Percentiles rank a stretch among this genome's conserved stretches.
phyloP scores from a whole-genome alignment of 2,113 vertebrate species.

The Nanger granti region DNA sequence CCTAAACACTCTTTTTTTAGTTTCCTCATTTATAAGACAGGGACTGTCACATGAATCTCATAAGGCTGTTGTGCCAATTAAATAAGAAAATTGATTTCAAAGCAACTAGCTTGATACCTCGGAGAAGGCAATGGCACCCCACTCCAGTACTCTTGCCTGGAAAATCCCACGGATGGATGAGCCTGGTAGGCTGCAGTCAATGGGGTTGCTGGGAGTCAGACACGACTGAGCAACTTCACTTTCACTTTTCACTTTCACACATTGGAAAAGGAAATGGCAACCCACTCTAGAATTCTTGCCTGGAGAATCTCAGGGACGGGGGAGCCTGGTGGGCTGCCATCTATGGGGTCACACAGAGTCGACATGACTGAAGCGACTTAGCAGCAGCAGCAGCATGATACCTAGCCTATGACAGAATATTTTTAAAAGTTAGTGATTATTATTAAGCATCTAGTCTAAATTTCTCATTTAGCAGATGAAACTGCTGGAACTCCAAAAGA shows the following conservation, averaged over 20 bases:
- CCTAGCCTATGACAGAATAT: background rate
- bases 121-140: too few relatives aligned
- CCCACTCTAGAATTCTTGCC: too few relatives aligned
- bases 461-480: background rate
- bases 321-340: too few relatives aligned
- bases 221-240: too few relatives aligned
- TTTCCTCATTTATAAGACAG: background rate
- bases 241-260: too few relatives aligned
- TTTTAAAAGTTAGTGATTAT: background rate
- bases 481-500: background rate
- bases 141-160: too few relatives aligned
- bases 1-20: background rate
- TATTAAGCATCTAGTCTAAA: background rate
- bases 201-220: too few relatives aligned
- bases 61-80: background rate
- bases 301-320: too few relatives aligned
- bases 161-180: accelerated
- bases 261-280: too few relatives aligned
- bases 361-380: too few relatives aligned
- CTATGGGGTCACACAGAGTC: too few relatives aligned
- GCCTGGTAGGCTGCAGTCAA: too few relatives aligned
- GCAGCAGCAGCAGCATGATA: background rate
- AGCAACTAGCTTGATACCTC: background rate
- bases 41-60: background rate
- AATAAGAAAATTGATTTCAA: background rate